Conservation (phyloP, 2,113 vertebrate genomes). For the Eonycteris spelaea region DNA sequence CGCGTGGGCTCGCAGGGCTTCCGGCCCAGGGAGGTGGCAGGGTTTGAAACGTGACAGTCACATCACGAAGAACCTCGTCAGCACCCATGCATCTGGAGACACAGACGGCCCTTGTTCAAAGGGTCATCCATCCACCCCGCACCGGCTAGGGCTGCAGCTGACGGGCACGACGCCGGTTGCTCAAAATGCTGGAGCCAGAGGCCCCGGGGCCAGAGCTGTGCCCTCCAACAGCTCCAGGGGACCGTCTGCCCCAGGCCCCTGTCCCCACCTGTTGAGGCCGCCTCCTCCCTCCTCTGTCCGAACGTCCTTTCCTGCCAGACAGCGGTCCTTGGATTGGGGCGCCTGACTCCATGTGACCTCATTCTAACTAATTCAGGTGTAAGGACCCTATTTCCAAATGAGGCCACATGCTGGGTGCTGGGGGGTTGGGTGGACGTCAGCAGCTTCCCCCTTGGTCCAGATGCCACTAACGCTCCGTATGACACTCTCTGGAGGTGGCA, state of each 20-base stretch:
- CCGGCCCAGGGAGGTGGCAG: too few relatives aligned
- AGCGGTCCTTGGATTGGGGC: rapidly evolving
- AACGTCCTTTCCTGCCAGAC: not conserved
- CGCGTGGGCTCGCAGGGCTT: too few relatives aligned
- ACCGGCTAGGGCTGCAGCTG: too few relatives aligned
- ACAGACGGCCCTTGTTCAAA: not conserved
- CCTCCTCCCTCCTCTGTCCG: not conserved
- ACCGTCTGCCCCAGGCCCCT: not conserved
- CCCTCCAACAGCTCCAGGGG: not conserved
- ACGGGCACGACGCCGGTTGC: rapidly evolving
- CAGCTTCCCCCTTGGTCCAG: too few relatives aligned
- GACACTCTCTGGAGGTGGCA: too few relatives aligned
- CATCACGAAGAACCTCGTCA: not conserved
- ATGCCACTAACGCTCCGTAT: too few relatives aligned
- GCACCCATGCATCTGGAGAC: not conserved
- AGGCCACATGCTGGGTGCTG: not conserved
- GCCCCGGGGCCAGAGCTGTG: not conserved
- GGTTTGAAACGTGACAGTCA: not conserved
- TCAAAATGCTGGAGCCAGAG: not conserved
- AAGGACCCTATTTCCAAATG: not conserved
- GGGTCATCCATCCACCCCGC: rapidly evolving
- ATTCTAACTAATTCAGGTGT: too few relatives aligned
- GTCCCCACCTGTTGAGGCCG: too few relatives aligned
- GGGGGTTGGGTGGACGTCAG: too few relatives aligned
- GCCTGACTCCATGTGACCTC: too few relatives aligned